Evolutionary conservation across 2,888 invertebrate species (phyloP), one percentile per base, ranked within the genome.

Genomic region (Colostygia pectinataria): DNA sequence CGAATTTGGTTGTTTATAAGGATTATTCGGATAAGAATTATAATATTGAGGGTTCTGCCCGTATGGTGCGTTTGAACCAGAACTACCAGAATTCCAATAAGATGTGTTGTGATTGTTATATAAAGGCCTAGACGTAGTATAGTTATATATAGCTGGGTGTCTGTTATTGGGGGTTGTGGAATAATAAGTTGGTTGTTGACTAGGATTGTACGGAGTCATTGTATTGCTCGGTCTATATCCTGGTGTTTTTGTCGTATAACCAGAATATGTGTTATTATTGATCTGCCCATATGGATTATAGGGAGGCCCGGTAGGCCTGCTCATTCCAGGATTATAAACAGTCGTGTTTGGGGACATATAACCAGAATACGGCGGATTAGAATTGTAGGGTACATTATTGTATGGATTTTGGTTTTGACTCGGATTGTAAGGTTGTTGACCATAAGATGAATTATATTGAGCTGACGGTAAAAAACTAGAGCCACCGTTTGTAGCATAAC

Each of bases 171-270:
- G 55, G 9, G 41, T 42, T 23, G 43, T 34, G 23, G 51, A 38
- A 49, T 59, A 60, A 15, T 60, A 55, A 9, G 57, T 49, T 2
- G 65, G 55, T 20, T 44, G 49, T 24, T 62, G 55, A 39, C 52
- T 58, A 12, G 55, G 51, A 27, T 48, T 53, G 27, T 55, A 48
- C 15, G 47, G 24, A 3, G 18, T 43, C 6, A 44, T 14, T 31
- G 46, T 39, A 18, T 28, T 40, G 20, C 31, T 15, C 28, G 53
- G 45, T 37, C 24, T 36, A 27, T 41, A 44, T 0, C 27, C 27
- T 36, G 47, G 44, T 18, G 36, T 43, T 15, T 40, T 47, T 6
- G 20, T 20, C 1, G 20, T 2, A 44, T 45, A 47, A 4, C 49
- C 57, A 23, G 51, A 5, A 28, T 53, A 34, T 15, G 53, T 25